These are phyloP conservation scores for Umimayanthus kanabou DNA, from an alignment of 92 coral and sea anemone species.

Conservation along the genomic window DNA sequence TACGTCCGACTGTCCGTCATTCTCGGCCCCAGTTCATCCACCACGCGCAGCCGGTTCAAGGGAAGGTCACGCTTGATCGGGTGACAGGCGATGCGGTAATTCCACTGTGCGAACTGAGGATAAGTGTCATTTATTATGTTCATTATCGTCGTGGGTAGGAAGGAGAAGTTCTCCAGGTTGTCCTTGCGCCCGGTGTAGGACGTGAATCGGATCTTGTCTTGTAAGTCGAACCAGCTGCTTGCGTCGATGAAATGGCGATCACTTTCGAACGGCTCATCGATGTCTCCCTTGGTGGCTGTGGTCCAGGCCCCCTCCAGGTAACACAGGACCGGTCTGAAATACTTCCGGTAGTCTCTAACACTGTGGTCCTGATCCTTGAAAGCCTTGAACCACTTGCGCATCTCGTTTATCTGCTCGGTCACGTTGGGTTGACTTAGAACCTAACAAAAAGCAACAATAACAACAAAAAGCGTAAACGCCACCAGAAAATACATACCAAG, in stretches of 20 bases:
- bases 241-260: slow-evolving; percentile 96
- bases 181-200: slow-evolving; percentile 94
- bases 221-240: slow-evolving; percentile 83
- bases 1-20: slow-evolving; percentile 44
- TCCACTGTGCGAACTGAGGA: slow-evolving; percentile 84
- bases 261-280: slow-evolving; percentile 93
- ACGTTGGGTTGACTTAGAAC: slow-evolving; percentile 31
- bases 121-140: slow-evolving; percentile 70
- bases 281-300: slow-evolving; percentile 56
- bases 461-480: not conserved
- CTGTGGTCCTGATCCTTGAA: slow-evolving; percentile 73
- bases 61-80: slow-evolving; percentile 67
- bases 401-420: slow-evolving; percentile 69
- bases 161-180: slow-evolving; percentile 88
- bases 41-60: slow-evolving; percentile 65
- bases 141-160: slow-evolving; percentile 85
- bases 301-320: slow-evolving; percentile 94
- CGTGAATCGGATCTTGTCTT: slow-evolving; percentile 91
- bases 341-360: slow-evolving; percentile 82
- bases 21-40: slow-evolving; percentile 64
- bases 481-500: no score
- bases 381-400: slow-evolving; percentile 93
- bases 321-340: slow-evolving; percentile 85
- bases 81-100: slow-evolving; percentile 74
- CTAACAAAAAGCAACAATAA: not conserved